Evolutionary conservation across 2,797 vertebrate species (phyloP).

Genomic region (Nothura maculosa): DNA sequence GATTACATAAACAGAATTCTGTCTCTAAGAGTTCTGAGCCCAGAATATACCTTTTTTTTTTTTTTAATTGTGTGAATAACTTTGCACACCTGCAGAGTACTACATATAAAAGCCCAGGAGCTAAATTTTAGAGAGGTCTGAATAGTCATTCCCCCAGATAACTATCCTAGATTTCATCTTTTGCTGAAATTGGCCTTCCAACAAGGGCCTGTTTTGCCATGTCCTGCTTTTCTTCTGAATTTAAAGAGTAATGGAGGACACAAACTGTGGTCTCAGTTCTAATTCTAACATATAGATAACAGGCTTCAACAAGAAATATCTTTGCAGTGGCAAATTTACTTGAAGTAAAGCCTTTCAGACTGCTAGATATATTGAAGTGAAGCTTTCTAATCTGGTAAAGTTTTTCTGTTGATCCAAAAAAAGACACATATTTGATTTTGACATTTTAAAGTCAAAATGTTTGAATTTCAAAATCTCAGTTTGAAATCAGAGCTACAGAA

Average conservation of each 20-base stretch:
- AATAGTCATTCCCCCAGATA: background rate
- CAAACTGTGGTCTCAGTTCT: background rate
- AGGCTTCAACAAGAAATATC: background rate
- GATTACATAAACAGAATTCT: background rate
- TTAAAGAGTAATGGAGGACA: background rate
- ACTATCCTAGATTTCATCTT: background rate
- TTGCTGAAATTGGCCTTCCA: background rate
- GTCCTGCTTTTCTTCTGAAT: background rate
- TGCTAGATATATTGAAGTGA: background rate
- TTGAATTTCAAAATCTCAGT: constrained; percentile 1
- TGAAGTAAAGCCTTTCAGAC: background rate
- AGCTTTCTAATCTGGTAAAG: background rate
- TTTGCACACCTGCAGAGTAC: background rate
- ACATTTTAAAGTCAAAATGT: background rate
- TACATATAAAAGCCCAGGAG: background rate
- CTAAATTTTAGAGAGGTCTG: background rate
- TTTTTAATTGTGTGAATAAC: background rate
- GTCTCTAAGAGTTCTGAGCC: background rate
- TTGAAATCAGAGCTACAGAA: constrained; percentile 10
- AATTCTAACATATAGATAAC: background rate
- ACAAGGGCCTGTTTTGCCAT: background rate
- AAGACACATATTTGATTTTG: background rate
- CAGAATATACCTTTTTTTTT: background rate
- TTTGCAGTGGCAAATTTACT: background rate
- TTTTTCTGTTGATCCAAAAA: background rate